These are phyloP conservation scores for Acleris laterana DNA, from an alignment of 2,888 invertebrate genomes.

Conservation along the genomic window DNA sequence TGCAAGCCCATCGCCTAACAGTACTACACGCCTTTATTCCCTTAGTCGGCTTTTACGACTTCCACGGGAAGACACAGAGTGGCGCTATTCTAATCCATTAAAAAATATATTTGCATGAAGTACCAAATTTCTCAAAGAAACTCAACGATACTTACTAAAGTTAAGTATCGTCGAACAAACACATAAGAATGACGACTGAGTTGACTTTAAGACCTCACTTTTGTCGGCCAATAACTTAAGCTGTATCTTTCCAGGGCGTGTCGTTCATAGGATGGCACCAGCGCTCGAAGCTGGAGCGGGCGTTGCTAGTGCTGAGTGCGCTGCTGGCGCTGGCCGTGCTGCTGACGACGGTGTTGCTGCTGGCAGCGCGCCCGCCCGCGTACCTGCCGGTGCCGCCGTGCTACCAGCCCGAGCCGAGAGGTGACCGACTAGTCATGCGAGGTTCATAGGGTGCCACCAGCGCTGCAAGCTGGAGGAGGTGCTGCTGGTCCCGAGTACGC, in stretches of 20 bases:
- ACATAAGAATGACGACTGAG: no score
- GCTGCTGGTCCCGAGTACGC: slow-evolving; percentile 84
- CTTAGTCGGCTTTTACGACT: no score
- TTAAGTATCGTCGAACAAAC: no score
- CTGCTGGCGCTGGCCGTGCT: slow-evolving; percentile 85
- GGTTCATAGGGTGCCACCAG: slow-evolving; percentile 87
- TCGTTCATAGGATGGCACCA: slow-evolving; percentile 89
- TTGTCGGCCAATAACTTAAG: neutral
- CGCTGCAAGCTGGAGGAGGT: slow-evolving; percentile 89
- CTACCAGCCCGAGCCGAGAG: slow-evolving; percentile 77
- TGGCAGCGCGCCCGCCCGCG: slow-evolving; percentile 70
- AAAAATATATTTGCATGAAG: no score
- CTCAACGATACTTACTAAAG: no score
- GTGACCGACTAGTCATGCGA: slow-evolving; percentile 44
- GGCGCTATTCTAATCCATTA: no score
- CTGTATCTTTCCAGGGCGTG: slow-evolving; percentile 84
- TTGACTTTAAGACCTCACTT: no score
- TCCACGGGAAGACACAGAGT: no score
- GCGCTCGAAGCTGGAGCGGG: slow-evolving; percentile 88
- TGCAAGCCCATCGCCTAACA: no score
- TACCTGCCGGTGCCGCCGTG: slow-evolving; percentile 72
- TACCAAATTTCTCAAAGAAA: no score
- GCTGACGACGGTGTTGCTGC: slow-evolving; percentile 83
- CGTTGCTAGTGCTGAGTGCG: slow-evolving; percentile 84
- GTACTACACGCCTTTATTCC: no score